Percentiles rank a stretch among this genome's conserved stretches.
These are phyloP conservation scores for Rhingia rostrata DNA, from an alignment of 2,888 invertebrate genomes.

Conservation along the genomic window DNA sequence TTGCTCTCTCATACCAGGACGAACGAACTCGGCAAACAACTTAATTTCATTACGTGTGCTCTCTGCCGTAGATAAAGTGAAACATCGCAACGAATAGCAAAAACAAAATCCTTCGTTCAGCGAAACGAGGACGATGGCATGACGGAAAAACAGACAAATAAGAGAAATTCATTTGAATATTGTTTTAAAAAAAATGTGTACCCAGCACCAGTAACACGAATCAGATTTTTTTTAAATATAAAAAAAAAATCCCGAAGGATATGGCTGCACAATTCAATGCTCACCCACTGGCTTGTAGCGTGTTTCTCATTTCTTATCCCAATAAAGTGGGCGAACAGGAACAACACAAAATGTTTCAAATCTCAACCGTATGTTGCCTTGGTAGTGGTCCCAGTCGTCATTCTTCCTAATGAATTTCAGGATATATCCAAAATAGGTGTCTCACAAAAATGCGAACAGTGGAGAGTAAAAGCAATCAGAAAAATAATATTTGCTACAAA, in stretches of 20 bases:
- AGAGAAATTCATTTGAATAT: constrained; percentile 70
- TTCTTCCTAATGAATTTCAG: constrained; percentile 63
- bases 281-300: constrained; percentile 14
- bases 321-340: constrained; percentile 34
- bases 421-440: constrained; percentile 15
- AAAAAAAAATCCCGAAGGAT: constrained; percentile 62
- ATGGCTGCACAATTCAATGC: constrained; percentile 2
- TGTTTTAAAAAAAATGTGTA: constrained; percentile 45
- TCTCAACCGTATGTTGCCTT: constrained; percentile 66
- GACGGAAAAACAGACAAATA: constrained; percentile 46
- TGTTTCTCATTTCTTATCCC: constrained; percentile 43
- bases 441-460: constrained; percentile 32
- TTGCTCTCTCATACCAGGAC: constrained; percentile 31
- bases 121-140: constrained; percentile 33
- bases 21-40: constrained; percentile 62
- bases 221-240: constrained; percentile 46
- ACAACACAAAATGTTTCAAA: constrained; percentile 48
- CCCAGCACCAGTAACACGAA: constrained; percentile 47
- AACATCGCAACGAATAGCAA: constrained; percentile 64
- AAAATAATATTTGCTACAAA: no score
- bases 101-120: constrained; percentile 39
- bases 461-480: not conserved
- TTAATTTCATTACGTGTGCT: constrained; percentile 72
- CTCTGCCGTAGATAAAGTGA: constrained; percentile 70
- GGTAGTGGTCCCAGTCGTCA: constrained; percentile 60